Conservation (phyloP, 1,140 invertebrate genomes). For the Rhopalosiphum padi region DNA sequence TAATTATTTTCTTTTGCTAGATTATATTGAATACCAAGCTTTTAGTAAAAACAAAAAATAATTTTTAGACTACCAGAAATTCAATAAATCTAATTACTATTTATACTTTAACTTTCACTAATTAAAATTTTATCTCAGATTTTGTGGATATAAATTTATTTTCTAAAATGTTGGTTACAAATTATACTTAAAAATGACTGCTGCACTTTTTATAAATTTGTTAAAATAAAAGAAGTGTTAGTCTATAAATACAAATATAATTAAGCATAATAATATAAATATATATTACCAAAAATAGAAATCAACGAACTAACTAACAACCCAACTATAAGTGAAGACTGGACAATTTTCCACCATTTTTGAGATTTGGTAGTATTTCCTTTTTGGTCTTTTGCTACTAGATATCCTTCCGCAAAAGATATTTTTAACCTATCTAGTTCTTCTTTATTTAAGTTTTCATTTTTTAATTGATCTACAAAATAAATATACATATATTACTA, state of each 20-base stretch:
- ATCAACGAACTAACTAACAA: conserved; percentile 22
- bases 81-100: too few relatives aligned
- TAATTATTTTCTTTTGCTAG: too few relatives aligned
- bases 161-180: too few relatives aligned
- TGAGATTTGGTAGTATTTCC: conserved; percentile 70
- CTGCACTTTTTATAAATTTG: background rate
- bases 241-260: background rate
- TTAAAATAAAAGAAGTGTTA: background rate
- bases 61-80: too few relatives aligned
- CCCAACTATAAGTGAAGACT: conserved; percentile 60
- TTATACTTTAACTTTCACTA: too few relatives aligned
- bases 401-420: conserved; percentile 90
- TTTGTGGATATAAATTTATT: too few relatives aligned
- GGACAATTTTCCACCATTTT: conserved; percentile 74
- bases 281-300: conserved; percentile 29
- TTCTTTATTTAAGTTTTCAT: conserved; percentile 54
- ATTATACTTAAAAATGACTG: background rate
- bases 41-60: too few relatives aligned
- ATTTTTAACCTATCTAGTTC: conserved; percentile 79
- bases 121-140: too few relatives aligned
- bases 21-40: too few relatives aligned
- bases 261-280: background rate
- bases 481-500: background rate
- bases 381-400: conserved; percentile 70
- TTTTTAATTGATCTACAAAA: conserved; percentile 20